Percentiles rank a stretch among this genome's conserved stretches.
Evolutionary conservation across 2,797 vertebrate genomes (phyloP).

Genomic region (Pelobates cultripes): DNA sequence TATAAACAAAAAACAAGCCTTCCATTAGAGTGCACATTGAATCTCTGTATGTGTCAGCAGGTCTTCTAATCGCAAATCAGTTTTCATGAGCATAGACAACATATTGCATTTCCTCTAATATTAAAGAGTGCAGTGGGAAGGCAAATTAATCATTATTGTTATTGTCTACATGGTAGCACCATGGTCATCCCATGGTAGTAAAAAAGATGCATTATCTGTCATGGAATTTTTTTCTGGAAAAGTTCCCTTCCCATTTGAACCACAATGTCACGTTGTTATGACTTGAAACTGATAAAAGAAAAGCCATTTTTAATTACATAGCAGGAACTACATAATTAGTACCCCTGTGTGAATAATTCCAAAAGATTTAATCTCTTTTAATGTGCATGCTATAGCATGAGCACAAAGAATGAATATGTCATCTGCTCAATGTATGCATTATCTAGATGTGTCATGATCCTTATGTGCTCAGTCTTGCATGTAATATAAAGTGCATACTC

Average conservation of each 20-base stretch:
- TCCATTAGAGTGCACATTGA: constrained; percentile 29
- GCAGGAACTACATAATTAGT: constrained; percentile 19
- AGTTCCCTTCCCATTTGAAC: constrained; percentile 13
- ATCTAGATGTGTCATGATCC: background rate
- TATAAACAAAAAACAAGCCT: constrained; percentile 8
- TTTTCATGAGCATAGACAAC: constrained; percentile 48
- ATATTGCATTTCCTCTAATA: constrained; percentile 54
- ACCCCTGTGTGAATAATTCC: constrained; percentile 4
- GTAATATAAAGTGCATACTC: constrained; percentile 1
- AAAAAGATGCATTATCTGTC: constrained; percentile 35
- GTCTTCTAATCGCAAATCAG: constrained; percentile 48
- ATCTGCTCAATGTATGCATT: background rate
- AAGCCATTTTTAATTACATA: constrained; percentile 17
- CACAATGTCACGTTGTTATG: background rate
- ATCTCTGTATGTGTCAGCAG: constrained; percentile 27
- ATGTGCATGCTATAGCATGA: background rate
- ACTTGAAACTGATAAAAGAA: background rate
- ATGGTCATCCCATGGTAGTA: constrained; percentile 32
- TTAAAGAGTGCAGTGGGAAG: constrained; percentile 45
- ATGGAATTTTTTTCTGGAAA: constrained; percentile 21
- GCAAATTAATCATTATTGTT: constrained; percentile 56
- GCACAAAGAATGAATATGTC: constrained; percentile 17
- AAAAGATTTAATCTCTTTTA: constrained; percentile 11
- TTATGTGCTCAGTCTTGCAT: background rate
- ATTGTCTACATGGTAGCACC: constrained; percentile 47